Base-by-base conservation (phyloP, 2,797 vertebrate genomes). In the Cirrhinus mrigala region DNA sequence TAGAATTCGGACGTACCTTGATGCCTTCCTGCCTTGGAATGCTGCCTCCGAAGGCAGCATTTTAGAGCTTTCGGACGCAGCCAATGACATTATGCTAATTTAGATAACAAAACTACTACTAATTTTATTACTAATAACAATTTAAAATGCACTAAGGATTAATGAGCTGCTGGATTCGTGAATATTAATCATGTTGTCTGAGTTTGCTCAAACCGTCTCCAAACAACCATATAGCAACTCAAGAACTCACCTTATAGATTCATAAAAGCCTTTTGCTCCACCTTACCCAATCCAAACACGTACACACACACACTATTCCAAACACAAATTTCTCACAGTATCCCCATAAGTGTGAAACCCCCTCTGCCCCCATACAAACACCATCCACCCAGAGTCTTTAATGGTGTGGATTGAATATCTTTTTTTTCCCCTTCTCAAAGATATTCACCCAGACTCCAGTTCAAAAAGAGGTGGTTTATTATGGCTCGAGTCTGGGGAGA, bases 401-500 rank as follows among this genome's bases (percentile, higher is more conserved):
- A 85, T 81, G 56, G 16, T 14, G 86, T 84, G 81, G 81, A 88
- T 91, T 91, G 89, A 89, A 89, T 91, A 78, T 90, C 71, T 85
- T 89, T 90, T 92, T 85, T 90, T 81, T 3, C 40, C 80, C 68
- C 79, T 83, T 89, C 89, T 82, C 56, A 81, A 68, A 90, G 89
- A 90, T 92, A 90, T 91, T 90, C 90, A 90, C 74, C 78, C 84
- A 89, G 82, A 89, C 88, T 88, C 82, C 73, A 52, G 90, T 89
- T 92, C 90, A 92, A 92, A 91, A 83, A 91, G 90, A 90, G 87
- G 89, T 85, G 62, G 85, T 90, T 93, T 89, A 93, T 94, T 92
- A 93, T 90, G 87, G 89, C 85, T 78, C 81, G 66, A 87, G 92
- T 88, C 91, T 84, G 89, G 84, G 88, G 87, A 92, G 85, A 88